Evolutionary conservation across 2,797 vertebrate species (phyloP).

Genomic region (Intellagama lesueurii): DNA sequence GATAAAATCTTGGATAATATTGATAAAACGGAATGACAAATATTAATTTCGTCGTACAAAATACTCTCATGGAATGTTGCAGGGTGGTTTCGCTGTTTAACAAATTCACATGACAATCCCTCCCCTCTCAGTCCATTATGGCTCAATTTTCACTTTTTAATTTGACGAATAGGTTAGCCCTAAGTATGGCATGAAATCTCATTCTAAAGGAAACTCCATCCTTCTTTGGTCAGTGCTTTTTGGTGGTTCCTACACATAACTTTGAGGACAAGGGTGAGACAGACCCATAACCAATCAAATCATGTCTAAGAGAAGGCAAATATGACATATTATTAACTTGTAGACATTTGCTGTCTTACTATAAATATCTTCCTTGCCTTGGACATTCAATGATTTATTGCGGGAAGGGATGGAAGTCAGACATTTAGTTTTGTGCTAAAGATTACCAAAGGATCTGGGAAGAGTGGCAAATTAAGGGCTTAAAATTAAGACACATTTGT

Average conservation of each 20-base stretch:
- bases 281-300: constrained; percentile 5
- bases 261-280: neutral
- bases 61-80: no score
- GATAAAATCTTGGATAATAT: no score
- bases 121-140: neutral
- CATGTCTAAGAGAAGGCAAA: constrained; percentile 4
- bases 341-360: neutral
- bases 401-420: neutral
- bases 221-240: neutral
- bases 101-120: no score
- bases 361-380: neutral
- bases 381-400: neutral
- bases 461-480: neutral
- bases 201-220: neutral
- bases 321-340: neutral
- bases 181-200: neutral
- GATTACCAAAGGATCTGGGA: neutral
- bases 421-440: constrained; percentile 4
- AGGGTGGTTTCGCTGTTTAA: no score
- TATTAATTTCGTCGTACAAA: no score
- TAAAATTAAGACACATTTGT: neutral
- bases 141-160: neutral
- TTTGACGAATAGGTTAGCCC: neutral
- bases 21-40: no score
- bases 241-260: constrained; percentile 22